Percentiles rank a stretch among this genome's conserved stretches.
phyloP scores from a whole-genome alignment of 2,113 vertebrate genomes.

The Oncorhynchus gorbuscha region DNA sequence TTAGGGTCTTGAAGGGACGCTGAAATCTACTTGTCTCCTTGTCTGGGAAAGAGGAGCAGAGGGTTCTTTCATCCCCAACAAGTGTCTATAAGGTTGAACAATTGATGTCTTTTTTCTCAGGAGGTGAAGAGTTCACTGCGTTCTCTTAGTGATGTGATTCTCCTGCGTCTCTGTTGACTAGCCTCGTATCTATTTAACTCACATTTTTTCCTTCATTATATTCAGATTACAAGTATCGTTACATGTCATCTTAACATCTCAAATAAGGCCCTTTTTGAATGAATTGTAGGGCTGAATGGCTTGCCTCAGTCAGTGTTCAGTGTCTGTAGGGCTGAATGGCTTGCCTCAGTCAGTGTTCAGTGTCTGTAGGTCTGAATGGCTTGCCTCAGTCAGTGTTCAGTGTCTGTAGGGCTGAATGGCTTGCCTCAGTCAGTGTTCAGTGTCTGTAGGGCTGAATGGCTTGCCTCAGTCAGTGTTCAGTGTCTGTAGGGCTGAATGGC shows the following conservation, averaged over 20 bases:
- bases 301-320: too few species aligned
- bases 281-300: not conserved
- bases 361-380: not conserved
- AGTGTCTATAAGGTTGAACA: not conserved
- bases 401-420: too few species aligned
- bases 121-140: not conserved
- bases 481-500: too few species aligned
- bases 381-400: not conserved
- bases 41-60: conserved; percentile 18
- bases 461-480: too few species aligned
- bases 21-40: conserved; percentile 20
- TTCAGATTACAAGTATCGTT: not conserved
- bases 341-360: too few species aligned
- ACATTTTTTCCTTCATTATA: not conserved
- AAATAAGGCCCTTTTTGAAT: not conserved
- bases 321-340: too few species aligned
- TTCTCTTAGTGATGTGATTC: not conserved
- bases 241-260: not conserved
- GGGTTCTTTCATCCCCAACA: conserved; percentile 3
- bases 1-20: conserved; percentile 52
- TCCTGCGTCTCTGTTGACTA: not conserved
- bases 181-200: not conserved
- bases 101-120: not conserved
- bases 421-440: too few species aligned
- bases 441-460: too few species aligned